phyloP scores from a whole-genome alignment of 2,888 invertebrate genomes.

The Drosophila setosimentum region DNA sequence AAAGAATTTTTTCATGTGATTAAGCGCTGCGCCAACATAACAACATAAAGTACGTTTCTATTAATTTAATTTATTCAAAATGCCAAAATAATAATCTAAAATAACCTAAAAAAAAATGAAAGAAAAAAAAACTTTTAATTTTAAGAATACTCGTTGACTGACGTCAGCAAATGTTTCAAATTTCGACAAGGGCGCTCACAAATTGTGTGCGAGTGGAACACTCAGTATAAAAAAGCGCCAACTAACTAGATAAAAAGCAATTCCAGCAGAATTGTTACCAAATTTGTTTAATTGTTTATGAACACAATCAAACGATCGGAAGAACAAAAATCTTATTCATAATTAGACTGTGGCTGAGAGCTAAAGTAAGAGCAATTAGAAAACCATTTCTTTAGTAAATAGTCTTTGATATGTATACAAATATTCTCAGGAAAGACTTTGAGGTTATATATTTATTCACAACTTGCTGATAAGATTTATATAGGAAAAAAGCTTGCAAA shows the following conservation, averaged over 20 bases:
- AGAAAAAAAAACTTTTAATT: neutral
- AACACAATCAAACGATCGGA: neutral
- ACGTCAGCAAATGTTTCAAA: slow-evolving; percentile 48
- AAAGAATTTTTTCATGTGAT: slow-evolving; percentile 30
- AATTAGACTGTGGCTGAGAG: neutral
- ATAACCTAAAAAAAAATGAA: neutral
- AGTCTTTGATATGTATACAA: neutral
- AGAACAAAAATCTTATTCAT: neutral
- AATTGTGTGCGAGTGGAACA: neutral
- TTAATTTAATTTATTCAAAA: neutral
- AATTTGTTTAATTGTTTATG: neutral
- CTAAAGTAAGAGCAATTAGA: neutral
- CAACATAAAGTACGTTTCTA: slow-evolving; percentile 41
- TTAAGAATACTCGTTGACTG: slow-evolving; percentile 23
- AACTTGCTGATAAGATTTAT: neutral
- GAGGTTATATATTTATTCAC: neutral
- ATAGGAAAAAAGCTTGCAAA: neutral
- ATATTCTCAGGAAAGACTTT: neutral
- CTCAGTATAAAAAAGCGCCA: neutral
- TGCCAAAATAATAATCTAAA: slow-evolving; percentile 5
- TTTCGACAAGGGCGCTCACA: slow-evolving; percentile 6
- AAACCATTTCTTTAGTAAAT: neutral
- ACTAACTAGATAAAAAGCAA: neutral
- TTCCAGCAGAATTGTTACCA: neutral
- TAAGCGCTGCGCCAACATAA: slow-evolving; percentile 7